These are phyloP conservation scores for Brachionus rotundiformis DNA, from an alignment of 1,140 invertebrate genomes.

Conservation along the genomic window DNA sequence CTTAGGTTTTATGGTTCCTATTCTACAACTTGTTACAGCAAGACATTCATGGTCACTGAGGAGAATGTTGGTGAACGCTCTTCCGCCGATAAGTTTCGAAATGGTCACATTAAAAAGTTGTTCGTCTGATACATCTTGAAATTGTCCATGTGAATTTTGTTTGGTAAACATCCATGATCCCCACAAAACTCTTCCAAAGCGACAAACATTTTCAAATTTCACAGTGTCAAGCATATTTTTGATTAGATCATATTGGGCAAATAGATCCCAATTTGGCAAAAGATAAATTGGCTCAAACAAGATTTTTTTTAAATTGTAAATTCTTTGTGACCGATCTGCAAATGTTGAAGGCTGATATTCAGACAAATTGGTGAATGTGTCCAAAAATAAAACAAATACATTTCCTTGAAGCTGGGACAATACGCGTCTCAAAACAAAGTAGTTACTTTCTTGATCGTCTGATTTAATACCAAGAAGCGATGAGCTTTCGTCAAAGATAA, in stretches of 20 bases:
- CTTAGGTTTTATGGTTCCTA: conserved; percentile 1
- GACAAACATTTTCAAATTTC: not conserved
- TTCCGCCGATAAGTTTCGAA: not conserved
- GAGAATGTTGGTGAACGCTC: not conserved
- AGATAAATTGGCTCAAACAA: conserved; percentile 38
- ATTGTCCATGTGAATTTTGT: not conserved
- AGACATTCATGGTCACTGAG: not conserved
- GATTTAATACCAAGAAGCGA: not conserved
- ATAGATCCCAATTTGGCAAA: conserved; percentile 20
- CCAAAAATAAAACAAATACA: conserved; percentile 11
- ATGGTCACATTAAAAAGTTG: not conserved
- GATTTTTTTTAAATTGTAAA: not conserved
- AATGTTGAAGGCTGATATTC: not conserved
- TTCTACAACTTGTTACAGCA: not conserved
- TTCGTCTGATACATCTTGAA: not conserved
- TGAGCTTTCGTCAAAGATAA: conserved; percentile 6
- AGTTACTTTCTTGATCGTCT: no score
- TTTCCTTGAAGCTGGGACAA: not conserved
- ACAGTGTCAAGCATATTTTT: not conserved
- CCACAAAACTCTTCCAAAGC: not conserved
- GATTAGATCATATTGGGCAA: not conserved
- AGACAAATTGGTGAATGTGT: not conserved
- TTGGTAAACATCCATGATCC: conserved; percentile 12
- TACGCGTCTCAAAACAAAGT: not conserved
- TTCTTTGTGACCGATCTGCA: not conserved